Evolutionary conservation across 2,113 vertebrate genomes (phyloP).

Genomic region (Heterocephalus glaber): DNA sequence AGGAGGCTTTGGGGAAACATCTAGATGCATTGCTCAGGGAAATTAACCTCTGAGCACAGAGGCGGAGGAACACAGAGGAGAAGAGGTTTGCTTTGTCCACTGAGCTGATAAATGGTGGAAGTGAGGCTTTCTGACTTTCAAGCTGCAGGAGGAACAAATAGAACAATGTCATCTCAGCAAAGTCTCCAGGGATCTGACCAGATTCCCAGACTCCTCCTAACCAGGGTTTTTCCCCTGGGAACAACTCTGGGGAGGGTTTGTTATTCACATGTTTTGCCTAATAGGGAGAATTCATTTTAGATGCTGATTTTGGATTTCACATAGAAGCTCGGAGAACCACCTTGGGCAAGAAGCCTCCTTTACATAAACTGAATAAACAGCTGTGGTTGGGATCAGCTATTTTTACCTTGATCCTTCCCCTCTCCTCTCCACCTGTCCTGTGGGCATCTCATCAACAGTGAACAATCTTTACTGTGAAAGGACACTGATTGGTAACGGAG

Average conservation of each 20-base stretch:
- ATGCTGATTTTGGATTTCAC: slow-evolving; percentile 24
- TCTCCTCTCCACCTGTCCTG: not conserved
- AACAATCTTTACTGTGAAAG: not conserved
- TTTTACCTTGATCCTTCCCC: not conserved
- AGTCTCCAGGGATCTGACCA: not conserved
- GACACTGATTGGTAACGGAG: not conserved
- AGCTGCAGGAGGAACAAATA: not conserved
- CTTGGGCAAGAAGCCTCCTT: not conserved
- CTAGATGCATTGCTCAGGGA: not conserved
- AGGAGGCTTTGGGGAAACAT: not conserved
- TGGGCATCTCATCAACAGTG: not conserved
- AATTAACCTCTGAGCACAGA: not conserved
- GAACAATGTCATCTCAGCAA: not conserved
- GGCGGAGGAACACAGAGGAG: not conserved
- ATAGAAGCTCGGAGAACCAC: not conserved
- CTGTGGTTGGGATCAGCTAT: not conserved
- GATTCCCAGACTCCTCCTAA: not conserved
- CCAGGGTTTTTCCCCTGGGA: not conserved
- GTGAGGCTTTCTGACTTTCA: not conserved
- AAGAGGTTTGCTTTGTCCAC: not conserved
- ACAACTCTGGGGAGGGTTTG: not conserved
- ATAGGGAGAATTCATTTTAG: not conserved
- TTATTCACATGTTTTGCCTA: not conserved
- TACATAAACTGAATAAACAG: slow-evolving; percentile 7
- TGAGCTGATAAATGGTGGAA: not conserved